Evolutionary conservation across 2,888 invertebrate species (phyloP).

Genomic region (Cabera pusaria): DNA sequence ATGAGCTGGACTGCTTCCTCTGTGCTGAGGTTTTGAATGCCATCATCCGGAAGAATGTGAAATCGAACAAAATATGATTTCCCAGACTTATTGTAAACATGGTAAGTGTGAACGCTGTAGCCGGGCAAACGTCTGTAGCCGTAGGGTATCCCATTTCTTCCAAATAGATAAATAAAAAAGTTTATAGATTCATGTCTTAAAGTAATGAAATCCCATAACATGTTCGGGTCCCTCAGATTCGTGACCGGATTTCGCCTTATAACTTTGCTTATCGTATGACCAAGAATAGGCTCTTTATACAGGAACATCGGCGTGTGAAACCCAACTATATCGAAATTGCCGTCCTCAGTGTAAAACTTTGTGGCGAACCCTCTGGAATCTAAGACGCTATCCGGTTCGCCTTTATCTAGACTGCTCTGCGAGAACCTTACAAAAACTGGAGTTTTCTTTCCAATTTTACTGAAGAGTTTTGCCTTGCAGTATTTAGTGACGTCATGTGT

Average conservation of each 20-base stretch:
- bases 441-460: constrained; percentile 88
- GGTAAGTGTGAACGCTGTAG: constrained; percentile 95
- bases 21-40: constrained; percentile 88
- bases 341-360: constrained; percentile 94
- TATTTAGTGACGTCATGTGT: constrained; percentile 91
- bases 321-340: constrained; percentile 95
- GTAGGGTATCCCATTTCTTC: constrained; percentile 95
- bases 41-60: constrained; percentile 94
- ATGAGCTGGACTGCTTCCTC: constrained; percentile 86
- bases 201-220: constrained; percentile 96
- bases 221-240: constrained; percentile 92
- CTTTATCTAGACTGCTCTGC: constrained; percentile 91
- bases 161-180: constrained; percentile 91
- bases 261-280: constrained; percentile 95
- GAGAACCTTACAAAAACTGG: constrained; percentile 90
- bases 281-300: constrained; percentile 92
- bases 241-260: constrained; percentile 96
- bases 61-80: constrained; percentile 92
- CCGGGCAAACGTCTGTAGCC: constrained; percentile 96
- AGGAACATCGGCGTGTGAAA: constrained; percentile 95
- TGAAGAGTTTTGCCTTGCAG: constrained; percentile 89
- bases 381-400: constrained; percentile 92
- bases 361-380: constrained; percentile 95
- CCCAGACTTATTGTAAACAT: constrained; percentile 89
- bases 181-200: constrained; percentile 92